Conservation (phyloP, 2,113 vertebrate species). For the Eira barbara region DNA sequence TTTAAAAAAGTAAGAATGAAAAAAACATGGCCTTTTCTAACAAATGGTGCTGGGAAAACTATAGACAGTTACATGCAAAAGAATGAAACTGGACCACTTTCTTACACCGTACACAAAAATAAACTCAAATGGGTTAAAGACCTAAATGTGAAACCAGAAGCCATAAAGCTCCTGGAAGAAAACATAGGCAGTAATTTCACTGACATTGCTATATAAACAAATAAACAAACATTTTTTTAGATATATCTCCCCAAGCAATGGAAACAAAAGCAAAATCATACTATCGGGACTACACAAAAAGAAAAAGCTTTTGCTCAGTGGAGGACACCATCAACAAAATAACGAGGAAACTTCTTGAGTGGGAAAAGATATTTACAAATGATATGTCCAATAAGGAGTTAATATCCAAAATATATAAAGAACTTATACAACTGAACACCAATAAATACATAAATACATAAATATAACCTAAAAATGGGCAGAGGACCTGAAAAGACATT, state of each 20-base stretch:
- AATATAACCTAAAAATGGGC: background rate
- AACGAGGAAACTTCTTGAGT: background rate
- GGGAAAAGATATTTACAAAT: background rate
- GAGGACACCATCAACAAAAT: background rate
- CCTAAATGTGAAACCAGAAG: background rate
- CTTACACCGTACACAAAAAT: background rate
- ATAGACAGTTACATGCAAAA: background rate
- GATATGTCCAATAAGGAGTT: background rate
- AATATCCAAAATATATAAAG: background rate
- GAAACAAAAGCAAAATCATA: background rate
- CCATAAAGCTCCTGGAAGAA: background rate
- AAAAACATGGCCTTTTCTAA: background rate
- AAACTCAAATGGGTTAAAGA: background rate
- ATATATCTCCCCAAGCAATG: background rate
- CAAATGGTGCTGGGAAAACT: background rate
- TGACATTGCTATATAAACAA: background rate
- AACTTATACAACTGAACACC: background rate
- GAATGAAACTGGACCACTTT: background rate
- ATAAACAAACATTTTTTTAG: background rate
- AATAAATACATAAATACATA: background rate
- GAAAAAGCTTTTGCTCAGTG: background rate
- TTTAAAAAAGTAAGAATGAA: background rate
- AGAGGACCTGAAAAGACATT: background rate
- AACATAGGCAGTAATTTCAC: background rate
- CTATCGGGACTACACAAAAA: background rate